phyloP scores from a whole-genome alignment of 2,888 invertebrate genomes.

The Acleris laterana region DNA sequence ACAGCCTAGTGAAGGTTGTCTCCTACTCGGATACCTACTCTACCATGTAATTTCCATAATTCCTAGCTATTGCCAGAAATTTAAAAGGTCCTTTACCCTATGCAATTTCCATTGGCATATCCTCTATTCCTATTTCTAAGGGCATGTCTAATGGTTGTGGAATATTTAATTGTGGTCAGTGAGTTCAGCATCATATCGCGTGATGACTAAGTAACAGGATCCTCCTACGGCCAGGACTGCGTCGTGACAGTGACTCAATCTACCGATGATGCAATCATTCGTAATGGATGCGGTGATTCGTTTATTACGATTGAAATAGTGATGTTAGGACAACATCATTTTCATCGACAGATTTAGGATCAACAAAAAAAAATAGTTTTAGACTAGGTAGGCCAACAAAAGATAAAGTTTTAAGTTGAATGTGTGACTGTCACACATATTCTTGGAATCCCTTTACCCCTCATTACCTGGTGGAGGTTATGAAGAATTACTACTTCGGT shows the following conservation, averaged over 20 bases:
- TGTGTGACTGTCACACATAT: no score
- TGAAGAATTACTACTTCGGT: no score
- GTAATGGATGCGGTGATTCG: constrained; percentile 75
- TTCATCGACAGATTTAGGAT: constrained; percentile 46
- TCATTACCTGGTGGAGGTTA: no score
- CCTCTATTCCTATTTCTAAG: no score
- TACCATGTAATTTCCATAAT: no score
- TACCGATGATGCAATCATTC: constrained; percentile 77
- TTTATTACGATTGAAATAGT: constrained; percentile 54
- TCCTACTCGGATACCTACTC: no score
- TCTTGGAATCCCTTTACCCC: no score
- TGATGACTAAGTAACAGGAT: constrained; percentile 72
- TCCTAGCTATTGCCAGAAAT: no score
- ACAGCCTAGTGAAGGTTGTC: no score
- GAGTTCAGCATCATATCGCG: constrained; percentile 57
- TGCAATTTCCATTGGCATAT: no score
- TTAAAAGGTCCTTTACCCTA: no score
- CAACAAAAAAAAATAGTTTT: not conserved
- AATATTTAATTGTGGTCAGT: constrained; percentile 65
- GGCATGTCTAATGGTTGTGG: constrained; percentile 44
- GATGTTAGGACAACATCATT: constrained; percentile 41
- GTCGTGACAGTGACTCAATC: constrained; percentile 78
- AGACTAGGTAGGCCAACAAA: not conserved
- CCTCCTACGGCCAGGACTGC: constrained; percentile 71
- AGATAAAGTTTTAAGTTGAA: no score